Conservation (phyloP, 2,797 vertebrate species). For the Buceros bicornis region DNA sequence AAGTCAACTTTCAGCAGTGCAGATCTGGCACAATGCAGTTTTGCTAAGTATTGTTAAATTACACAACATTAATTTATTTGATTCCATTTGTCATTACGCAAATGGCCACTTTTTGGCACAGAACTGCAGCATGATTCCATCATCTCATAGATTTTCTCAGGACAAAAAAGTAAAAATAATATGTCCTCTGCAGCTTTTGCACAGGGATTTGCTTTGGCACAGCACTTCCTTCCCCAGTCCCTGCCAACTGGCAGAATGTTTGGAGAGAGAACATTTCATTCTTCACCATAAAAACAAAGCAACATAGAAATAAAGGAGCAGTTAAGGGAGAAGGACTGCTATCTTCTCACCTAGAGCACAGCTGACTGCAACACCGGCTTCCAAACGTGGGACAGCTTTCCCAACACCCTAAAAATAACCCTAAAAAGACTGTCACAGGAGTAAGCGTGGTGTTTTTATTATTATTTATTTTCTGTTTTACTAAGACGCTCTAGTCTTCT, state of each 20-base stretch:
- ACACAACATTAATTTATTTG: background rate
- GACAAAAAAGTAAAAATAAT: background rate
- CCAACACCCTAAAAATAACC: background rate
- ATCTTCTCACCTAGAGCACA: background rate
- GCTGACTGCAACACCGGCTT: background rate
- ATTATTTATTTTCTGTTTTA: conserved; percentile 11
- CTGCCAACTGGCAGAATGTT: conserved; percentile 7
- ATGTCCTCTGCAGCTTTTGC: background rate
- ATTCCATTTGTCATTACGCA: background rate
- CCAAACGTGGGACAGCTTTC: background rate
- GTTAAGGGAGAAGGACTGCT: background rate
- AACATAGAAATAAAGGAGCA: conserved; percentile 14
- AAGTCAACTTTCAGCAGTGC: background rate
- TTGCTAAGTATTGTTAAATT: background rate
- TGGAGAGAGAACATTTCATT: conserved; percentile 44
- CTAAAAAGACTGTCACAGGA: background rate
- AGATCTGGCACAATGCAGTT: background rate
- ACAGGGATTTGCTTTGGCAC: conserved; percentile 34
- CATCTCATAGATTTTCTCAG: background rate
- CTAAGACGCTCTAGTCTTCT: background rate
- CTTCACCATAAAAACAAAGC: conserved; percentile 37
- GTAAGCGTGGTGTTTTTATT: background rate
- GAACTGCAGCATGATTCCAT: background rate
- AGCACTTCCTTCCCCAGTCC: background rate
- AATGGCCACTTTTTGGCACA: background rate